phyloP scores from a whole-genome alignment of 2,797 vertebrate genomes.

The Gila robusta region DNA sequence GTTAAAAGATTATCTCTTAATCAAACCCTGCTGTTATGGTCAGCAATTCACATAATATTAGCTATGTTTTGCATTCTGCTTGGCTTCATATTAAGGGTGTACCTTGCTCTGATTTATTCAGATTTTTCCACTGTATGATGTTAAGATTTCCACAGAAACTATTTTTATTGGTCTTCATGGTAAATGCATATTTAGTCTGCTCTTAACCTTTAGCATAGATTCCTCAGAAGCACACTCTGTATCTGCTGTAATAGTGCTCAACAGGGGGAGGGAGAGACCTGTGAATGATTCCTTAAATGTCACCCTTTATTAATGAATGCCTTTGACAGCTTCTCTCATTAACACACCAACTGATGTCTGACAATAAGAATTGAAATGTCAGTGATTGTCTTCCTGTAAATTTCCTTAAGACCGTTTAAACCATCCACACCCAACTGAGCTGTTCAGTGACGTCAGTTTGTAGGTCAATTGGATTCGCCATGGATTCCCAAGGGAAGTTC shows the following conservation, averaged over 20 bases:
- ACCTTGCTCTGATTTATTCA: slow-evolving; percentile 43
- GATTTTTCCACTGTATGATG: not conserved
- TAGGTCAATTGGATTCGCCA: slow-evolving; percentile 30
- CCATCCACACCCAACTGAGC: slow-evolving; percentile 11
- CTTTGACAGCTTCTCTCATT: slow-evolving; percentile 75
- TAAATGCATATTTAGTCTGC: slow-evolving; percentile 12
- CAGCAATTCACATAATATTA: not conserved
- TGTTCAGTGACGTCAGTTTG: slow-evolving; percentile 33
- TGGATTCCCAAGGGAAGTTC: slow-evolving; percentile 19
- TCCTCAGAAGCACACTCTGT: slow-evolving; percentile 52
- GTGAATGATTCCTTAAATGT: slow-evolving; percentile 74
- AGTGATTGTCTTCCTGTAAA: slow-evolving; percentile 1
- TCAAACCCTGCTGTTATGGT: not conserved
- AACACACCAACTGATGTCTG: slow-evolving; percentile 71
- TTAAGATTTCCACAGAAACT: not conserved
- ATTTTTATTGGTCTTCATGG: not conserved
- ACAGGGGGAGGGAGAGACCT: slow-evolving; percentile 51
- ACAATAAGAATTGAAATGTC: slow-evolving; percentile 54
- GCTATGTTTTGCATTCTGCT: not conserved
- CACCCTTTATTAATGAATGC: slow-evolving; percentile 76
- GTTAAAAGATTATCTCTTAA: slow-evolving; percentile 2
- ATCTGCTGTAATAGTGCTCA: slow-evolving; percentile 43
- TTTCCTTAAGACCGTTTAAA: slow-evolving; percentile 9
- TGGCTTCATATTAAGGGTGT: slow-evolving; percentile 35
- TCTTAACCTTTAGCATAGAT: slow-evolving; percentile 54